phyloP scores from a whole-genome alignment of 1,140 invertebrate genomes.

The Myzus persicae region DNA sequence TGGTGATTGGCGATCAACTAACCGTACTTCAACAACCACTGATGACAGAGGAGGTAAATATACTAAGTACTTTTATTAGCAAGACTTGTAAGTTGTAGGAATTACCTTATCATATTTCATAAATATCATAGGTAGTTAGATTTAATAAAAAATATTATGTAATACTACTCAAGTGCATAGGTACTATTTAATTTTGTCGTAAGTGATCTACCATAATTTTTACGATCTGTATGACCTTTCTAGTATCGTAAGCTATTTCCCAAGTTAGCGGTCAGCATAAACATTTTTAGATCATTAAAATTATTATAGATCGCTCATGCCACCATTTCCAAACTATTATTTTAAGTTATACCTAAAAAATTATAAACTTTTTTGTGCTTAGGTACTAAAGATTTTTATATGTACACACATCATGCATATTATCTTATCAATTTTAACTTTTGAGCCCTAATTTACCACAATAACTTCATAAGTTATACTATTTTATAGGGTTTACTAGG shows the following conservation, averaged over 20 bases:
- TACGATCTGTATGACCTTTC: too few relatives aligned
- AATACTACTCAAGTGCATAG: neutral
- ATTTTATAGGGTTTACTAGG: conserved; percentile 43
- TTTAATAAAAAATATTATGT: too few relatives aligned
- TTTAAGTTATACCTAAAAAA: neutral
- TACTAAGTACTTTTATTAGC: neutral
- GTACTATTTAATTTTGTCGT: too few relatives aligned
- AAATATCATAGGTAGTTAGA: neutral
- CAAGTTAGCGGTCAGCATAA: too few relatives aligned
- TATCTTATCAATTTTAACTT: neutral
- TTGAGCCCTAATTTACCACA: neutral
- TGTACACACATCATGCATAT: neutral
- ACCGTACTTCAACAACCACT: conserved; percentile 18
- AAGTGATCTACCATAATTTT: too few relatives aligned
- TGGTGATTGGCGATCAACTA: conserved; percentile 51
- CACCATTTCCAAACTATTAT: neutral
- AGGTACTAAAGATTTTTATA: too few relatives aligned
- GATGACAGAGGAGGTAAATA: conserved; percentile 51
- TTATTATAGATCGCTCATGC: too few relatives aligned
- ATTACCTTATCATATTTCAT: neutral
- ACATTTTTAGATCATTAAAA: too few relatives aligned
- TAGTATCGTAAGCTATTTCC: too few relatives aligned
- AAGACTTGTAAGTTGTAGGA: neutral
- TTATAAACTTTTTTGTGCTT: too few relatives aligned
- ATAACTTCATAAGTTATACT: neutral